Evolutionary conservation across 2,797 vertebrate genomes (phyloP).

Genomic region (Sebastes nivosus): DNA sequence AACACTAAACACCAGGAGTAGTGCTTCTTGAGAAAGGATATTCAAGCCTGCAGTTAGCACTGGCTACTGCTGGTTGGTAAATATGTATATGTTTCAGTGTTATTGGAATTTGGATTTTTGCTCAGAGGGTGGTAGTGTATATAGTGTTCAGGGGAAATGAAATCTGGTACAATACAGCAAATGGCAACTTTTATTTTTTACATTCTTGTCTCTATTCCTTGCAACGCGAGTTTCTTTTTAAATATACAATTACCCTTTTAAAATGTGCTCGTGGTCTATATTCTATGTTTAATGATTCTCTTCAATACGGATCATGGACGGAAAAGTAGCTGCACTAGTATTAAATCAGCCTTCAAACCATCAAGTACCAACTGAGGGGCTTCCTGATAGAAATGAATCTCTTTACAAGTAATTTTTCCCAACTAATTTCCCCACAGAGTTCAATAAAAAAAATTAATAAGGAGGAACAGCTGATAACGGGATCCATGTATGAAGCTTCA

Average conservation of each 20-base stretch:
- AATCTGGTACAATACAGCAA: background rate
- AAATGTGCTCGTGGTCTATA: background rate
- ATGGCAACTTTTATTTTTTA: background rate
- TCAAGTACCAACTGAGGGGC: conserved; percentile 50
- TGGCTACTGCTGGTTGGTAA: background rate
- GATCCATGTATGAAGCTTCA: conserved; percentile 63
- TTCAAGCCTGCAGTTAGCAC: background rate
- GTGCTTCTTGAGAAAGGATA: background rate
- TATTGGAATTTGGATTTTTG: background rate
- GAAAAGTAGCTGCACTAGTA: conserved; percentile 28
- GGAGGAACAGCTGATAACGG: conserved; percentile 73
- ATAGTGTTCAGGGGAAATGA: background rate
- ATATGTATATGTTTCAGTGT: background rate
- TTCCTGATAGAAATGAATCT: conserved; percentile 61
- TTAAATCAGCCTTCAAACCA: conserved; percentile 61
- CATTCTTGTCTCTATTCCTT: background rate
- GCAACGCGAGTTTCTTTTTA: background rate
- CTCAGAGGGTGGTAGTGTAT: background rate
- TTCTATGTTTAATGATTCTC: conserved; percentile 24
- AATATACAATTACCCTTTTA: background rate
- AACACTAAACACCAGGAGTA: background rate
- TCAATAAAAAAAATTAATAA: conserved; percentile 74
- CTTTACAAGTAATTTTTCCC: conserved; percentile 73
- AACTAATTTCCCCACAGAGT: conserved; percentile 77
- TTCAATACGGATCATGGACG: conserved; percentile 12